A percentile compares a stretch with the other conserved stretches of the same genome.
These are phyloP conservation scores for Gadus macrocephalus DNA, from an alignment of 2,113 vertebrate species.

Conservation along the genomic window DNA sequence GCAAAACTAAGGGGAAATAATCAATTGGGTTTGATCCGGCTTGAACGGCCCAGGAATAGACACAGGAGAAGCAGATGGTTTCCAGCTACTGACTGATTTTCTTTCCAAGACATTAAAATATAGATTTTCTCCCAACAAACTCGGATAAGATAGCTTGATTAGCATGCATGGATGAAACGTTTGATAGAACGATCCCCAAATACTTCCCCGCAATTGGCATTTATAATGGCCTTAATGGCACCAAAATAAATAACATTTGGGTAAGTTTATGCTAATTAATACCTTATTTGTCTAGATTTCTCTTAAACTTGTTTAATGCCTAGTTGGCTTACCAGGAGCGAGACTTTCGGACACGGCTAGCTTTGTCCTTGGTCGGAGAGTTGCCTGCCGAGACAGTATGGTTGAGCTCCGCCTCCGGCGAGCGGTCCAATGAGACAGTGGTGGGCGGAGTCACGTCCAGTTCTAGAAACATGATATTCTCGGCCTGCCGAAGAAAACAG, in stretches of 20 bases:
- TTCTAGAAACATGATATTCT: slow-evolving; percentile 96
- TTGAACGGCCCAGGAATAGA: not conserved
- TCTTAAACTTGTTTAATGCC: not conserved
- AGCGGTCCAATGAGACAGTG: slow-evolving; percentile 78
- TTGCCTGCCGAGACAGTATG: slow-evolving; percentile 78
- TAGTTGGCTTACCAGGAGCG: slow-evolving; percentile 85
- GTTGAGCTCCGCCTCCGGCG: slow-evolving; percentile 74
- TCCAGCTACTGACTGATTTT: too few species aligned
- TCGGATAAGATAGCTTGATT: too few species aligned
- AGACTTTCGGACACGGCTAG: slow-evolving; percentile 80
- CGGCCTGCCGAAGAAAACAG: slow-evolving; percentile 72
- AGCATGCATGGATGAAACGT: too few species aligned
- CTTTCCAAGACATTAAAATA: too few species aligned
- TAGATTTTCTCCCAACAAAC: too few species aligned
- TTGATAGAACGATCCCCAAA: too few species aligned
- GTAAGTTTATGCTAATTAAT: too few species aligned
- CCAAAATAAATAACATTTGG: too few species aligned
- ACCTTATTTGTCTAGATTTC: not conserved
- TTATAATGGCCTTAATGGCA: too few species aligned
- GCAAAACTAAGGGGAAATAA: slow-evolving; percentile 60
- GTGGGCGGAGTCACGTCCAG: slow-evolving; percentile 87
- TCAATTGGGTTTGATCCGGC: slow-evolving; percentile 27
- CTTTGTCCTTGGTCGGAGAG: slow-evolving; percentile 75
- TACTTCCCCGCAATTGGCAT: too few species aligned
- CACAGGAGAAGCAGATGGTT: too few species aligned